phyloP scores from a whole-genome alignment of 2,888 invertebrate species.

The Caenorhabditis doughertyi region DNA sequence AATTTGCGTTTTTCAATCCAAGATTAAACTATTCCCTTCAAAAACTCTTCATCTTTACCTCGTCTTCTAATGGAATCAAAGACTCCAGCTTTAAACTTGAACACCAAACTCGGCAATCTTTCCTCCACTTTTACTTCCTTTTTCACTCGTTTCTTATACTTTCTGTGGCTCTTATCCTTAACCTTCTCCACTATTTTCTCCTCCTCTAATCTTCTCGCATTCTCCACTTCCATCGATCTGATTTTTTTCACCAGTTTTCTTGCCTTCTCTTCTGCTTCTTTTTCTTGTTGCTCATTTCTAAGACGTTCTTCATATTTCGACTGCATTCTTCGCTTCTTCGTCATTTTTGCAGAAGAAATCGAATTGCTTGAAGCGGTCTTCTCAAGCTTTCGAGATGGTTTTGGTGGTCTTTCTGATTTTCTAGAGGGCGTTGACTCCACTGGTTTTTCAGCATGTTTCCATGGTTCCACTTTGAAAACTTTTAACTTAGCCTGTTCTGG shows the following conservation, averaged over 20 bases:
- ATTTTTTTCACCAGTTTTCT: not conserved
- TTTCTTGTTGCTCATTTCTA: slow-evolving; percentile 32
- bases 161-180: not conserved
- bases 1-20: too few species aligned
- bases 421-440: slow-evolving; percentile 1
- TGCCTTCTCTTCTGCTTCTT: slow-evolving; percentile 14
- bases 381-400: not conserved
- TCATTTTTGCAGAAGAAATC: slow-evolving; percentile 22
- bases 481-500: not conserved
- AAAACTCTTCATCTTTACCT: too few species aligned
- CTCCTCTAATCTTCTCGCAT: not conserved
- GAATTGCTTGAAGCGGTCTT: slow-evolving; percentile 9
- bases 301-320: slow-evolving; percentile 42
- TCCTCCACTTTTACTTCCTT: too few species aligned
- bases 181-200: not conserved
- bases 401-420: not conserved
- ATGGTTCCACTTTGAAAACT: slow-evolving; percentile 9
- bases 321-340: slow-evolving; percentile 33
- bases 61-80: too few species aligned
- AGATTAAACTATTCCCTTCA: too few species aligned
- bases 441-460: not conserved
- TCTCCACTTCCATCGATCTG: not conserved
- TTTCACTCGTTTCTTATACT: too few species aligned
- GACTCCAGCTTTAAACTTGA: too few species aligned
- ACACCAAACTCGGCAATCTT: too few species aligned